Conservation (phyloP, 2,113 vertebrate genomes). For the Coryphaenoides rupestris region DNA sequence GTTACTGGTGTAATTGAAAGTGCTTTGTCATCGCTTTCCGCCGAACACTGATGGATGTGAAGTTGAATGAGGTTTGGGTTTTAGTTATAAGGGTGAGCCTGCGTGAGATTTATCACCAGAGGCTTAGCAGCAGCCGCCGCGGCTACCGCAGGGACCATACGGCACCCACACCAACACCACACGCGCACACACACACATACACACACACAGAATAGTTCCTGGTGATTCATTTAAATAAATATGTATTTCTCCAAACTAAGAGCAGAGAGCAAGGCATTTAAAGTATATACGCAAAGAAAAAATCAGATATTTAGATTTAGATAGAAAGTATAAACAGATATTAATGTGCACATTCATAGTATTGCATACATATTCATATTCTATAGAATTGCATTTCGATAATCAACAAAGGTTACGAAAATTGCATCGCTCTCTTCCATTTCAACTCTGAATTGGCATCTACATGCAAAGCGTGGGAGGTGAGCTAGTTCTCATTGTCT, state of each 20-base stretch:
- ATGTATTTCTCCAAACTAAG: no score
- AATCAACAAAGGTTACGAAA: conserved; percentile 37
- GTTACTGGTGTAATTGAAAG: conserved; percentile 82
- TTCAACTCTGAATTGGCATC: conserved; percentile 55
- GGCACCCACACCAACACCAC: conserved; percentile 69
- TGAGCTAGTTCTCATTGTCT: conserved; percentile 68
- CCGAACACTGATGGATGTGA: conserved; percentile 87
- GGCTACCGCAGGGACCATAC: conserved; percentile 72
- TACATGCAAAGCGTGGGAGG: conserved; percentile 69
- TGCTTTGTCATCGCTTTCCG: conserved; percentile 86
- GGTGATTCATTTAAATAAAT: no score
- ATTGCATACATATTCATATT: no score
- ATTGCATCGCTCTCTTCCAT: conserved; percentile 42
- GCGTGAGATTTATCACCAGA: conserved; percentile 83
- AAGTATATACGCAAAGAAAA: conserved; percentile 18
- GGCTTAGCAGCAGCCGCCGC: conserved; percentile 70
- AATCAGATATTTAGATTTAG: neutral
- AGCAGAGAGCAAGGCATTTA: neutral
- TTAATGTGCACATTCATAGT: no score
- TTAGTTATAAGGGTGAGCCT: conserved; percentile 82
- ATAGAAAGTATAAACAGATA: neutral
- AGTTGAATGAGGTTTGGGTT: conserved; percentile 89
- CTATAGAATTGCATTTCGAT: neutral
- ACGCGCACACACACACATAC: conserved; percentile 11
- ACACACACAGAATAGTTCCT: conserved; percentile 27